Base-by-base conservation (phyloP, 53 echinoderm and acorn worm genomes). In the Actinopyga echinites region DNA sequence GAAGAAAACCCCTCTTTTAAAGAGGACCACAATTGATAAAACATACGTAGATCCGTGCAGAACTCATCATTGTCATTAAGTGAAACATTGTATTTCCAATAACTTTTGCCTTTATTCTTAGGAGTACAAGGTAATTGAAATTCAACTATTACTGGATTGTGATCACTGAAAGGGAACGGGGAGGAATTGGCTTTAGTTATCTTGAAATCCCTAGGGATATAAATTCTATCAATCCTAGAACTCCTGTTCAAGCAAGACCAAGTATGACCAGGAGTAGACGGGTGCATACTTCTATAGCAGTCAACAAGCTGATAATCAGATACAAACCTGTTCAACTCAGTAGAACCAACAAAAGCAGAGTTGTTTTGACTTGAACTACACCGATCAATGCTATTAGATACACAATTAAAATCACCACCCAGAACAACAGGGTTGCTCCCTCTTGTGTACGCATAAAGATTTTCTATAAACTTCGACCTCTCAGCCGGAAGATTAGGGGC, bases 31-130 rank as follows among this genome's bases (percentile, higher is more conserved):
- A 73, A 24, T 15, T 43, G 6, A 26, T 33, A 73, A 44, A 37
- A 7, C 37, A 3, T 37, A 37, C 37, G 37, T 37, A 37, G 37
- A 7, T 37, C 37, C 37, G 7, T 37, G 7, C 37, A 37, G 7
- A 37, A 37, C 37, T 37, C 37, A n/a, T n/a, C n/a, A n/a, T n/a
- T n/a, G n/a, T n/a, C n/a, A n/a, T n/a, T n/a, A n/a, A n/a, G n/a
- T n/a, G n/a, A n/a, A n/a, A n/a, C n/a, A n/a, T 73, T 73, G 45
- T 17, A 73, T 43, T 73, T 73, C 74, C 74, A 73, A 5, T 44
- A 42, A n/a, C 74, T 21, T 21, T 44, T 73, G 1, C 25, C 21
- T 7, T 24, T 42, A 17, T 5, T 20, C 8, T 5, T 7, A 21
- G n/a, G 5, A 23, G 6, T 42, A 42, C 6, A 22, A 2, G 38